Percentiles rank a stretch among this genome's conserved stretches.
These are phyloP conservation scores for Apamea sordens DNA, from an alignment of 2,888 invertebrate genomes.

Conservation along the genomic window DNA sequence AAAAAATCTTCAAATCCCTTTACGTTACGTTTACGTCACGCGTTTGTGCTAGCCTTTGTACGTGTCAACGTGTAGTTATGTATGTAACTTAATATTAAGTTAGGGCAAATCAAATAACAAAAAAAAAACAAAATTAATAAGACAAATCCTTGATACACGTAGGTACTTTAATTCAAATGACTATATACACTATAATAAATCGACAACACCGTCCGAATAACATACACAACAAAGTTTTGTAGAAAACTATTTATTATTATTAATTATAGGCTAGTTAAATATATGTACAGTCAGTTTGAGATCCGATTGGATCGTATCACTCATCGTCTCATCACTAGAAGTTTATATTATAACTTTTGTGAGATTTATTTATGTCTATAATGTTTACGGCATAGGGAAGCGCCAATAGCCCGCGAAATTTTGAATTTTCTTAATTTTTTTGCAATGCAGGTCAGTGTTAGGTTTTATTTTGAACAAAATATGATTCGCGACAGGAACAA, in stretches of 20 bases:
- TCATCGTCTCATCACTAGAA: slow-evolving; percentile 31
- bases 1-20: too few relatives aligned
- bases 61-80: too few relatives aligned
- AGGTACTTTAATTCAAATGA: slow-evolving; percentile 17
- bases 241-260: slow-evolving; percentile 57
- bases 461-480: too few relatives aligned
- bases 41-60: too few relatives aligned
- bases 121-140: slow-evolving; percentile 22
- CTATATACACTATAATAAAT: background rate
- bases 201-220: slow-evolving; percentile 39
- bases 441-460: too few relatives aligned
- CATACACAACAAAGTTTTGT: slow-evolving; percentile 30
- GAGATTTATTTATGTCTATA: slow-evolving; percentile 14
- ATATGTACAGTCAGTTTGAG: slow-evolving; percentile 68
- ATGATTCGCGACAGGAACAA: too few relatives aligned
- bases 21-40: too few relatives aligned
- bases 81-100: background rate
- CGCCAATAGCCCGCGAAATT: too few relatives aligned
- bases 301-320: slow-evolving; percentile 61
- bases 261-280: slow-evolving; percentile 51
- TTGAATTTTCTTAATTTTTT: too few relatives aligned
- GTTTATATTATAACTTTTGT: slow-evolving; percentile 22
- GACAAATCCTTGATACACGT: background rate
- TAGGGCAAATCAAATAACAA: background rate
- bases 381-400: slow-evolving; percentile 15